These are phyloP conservation scores for Ia io DNA, from an alignment of 2,113 vertebrate genomes.

Conservation along the genomic window DNA sequence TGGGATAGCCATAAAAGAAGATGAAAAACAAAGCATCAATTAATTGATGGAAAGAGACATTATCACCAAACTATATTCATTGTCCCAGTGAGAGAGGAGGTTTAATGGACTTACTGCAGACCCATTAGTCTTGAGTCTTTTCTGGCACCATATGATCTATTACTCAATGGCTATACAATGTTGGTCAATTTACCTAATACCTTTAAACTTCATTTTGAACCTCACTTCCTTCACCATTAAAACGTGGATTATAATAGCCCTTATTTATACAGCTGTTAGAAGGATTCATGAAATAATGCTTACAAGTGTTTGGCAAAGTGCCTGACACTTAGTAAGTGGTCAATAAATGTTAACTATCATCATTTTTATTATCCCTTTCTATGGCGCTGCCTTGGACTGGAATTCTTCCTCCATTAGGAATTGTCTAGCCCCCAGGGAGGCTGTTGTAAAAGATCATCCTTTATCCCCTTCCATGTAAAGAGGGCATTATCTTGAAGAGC, in stretches of 20 bases:
- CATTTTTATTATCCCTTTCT: conserved; percentile 8
- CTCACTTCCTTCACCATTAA: conserved; percentile 29
- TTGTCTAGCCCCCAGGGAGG: not conserved
- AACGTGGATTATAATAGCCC: not conserved
- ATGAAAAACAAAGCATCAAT: not conserved
- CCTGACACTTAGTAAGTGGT: conserved; percentile 38
- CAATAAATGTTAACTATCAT: conserved; percentile 34
- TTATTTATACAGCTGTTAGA: conserved; percentile 39
- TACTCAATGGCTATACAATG: not conserved
- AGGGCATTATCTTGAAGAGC: not conserved
- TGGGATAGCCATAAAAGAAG: not conserved
- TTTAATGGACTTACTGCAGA: not conserved
- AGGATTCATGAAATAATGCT: conserved; percentile 35
- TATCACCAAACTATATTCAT: not conserved
- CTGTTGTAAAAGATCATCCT: not conserved
- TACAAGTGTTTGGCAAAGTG: conserved; percentile 29
- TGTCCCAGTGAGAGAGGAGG: not conserved
- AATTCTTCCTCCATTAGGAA: not conserved
- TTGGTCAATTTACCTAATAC: conserved; percentile 1
- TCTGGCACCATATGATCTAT: not conserved
- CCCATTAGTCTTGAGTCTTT: not conserved
- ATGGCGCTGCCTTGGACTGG: not conserved
- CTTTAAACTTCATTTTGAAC: conserved; percentile 6
- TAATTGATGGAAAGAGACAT: not conserved
- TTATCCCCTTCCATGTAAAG: not conserved